These are phyloP conservation scores for Drosophila picticornis DNA, from an alignment of 2,888 invertebrate species.

Conservation along the genomic window DNA sequence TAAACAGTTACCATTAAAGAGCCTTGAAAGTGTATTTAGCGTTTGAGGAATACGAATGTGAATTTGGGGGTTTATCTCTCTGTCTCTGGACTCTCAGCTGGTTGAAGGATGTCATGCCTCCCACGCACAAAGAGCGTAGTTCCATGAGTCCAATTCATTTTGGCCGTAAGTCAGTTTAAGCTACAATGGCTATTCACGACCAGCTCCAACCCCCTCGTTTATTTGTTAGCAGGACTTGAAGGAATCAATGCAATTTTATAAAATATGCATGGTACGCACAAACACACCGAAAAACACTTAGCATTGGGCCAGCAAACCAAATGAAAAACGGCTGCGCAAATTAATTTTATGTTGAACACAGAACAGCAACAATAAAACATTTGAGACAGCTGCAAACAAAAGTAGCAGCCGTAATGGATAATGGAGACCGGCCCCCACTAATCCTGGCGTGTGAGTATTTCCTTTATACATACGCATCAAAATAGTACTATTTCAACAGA, in stretches of 20 bases:
- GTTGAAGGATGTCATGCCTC: background rate
- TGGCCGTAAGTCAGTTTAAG: conserved; percentile 1
- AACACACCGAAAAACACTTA: conserved; percentile 55
- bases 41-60: background rate
- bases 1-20: background rate
- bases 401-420: conserved; percentile 1
- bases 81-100: background rate
- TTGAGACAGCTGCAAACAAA: conserved; percentile 53
- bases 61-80: background rate
- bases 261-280: conserved; percentile 76
- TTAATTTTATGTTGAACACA: conserved; percentile 69
- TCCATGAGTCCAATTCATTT: background rate
- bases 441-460: background rate
- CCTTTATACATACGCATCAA: background rate
- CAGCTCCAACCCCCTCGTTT: background rate
- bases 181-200: background rate
- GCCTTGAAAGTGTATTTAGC: background rate
- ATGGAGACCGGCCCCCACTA: background rate
- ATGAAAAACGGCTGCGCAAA: conserved; percentile 78
- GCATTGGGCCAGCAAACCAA: conserved; percentile 66
- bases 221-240: conserved; percentile 46
- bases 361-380: conserved; percentile 59
- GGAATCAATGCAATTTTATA: conserved; percentile 75
- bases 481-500: background rate
- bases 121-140: conserved; percentile 1